These are phyloP conservation scores for Hofmannophila pseudospretella DNA, from an alignment of 2,888 invertebrate genomes.

Conservation along the genomic window DNA sequence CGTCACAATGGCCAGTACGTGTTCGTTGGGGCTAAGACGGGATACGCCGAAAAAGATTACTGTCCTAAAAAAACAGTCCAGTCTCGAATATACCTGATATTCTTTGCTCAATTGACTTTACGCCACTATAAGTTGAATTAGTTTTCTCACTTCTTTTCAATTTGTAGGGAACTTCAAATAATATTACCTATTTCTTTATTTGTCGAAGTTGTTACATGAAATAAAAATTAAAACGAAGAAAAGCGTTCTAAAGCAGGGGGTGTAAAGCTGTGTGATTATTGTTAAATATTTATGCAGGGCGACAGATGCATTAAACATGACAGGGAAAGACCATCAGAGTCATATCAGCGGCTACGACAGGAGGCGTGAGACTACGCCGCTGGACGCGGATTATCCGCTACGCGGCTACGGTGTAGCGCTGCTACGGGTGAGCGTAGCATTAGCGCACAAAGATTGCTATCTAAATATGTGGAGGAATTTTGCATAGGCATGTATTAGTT, in stretches of 20 bases:
- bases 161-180: background rate
- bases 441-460: constrained; percentile 26
- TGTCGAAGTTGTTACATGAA: too few relatives aligned
- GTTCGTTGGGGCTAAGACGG: constrained; percentile 63
- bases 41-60: constrained; percentile 73
- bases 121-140: constrained; percentile 34
- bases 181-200: too few relatives aligned
- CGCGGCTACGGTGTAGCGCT: constrained; percentile 62
- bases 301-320: constrained; percentile 65
- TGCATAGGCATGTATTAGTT: too few relatives aligned
- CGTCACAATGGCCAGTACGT: constrained; percentile 76
- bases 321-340: constrained; percentile 62
- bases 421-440: constrained; percentile 57
- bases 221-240: too few relatives aligned
- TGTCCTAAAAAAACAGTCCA: constrained; percentile 76
- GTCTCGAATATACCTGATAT: constrained; percentile 65
- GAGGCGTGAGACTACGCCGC: constrained; percentile 64
- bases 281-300: constrained; percentile 50
- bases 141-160: constrained; percentile 28
- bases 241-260: too few relatives aligned
- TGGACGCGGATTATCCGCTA: constrained; percentile 67
- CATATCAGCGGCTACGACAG: constrained; percentile 46
- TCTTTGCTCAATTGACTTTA: constrained; percentile 58
- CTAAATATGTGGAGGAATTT: constrained; percentile 16
- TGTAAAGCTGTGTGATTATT: constrained; percentile 41